Base-by-base conservation (phyloP, 2,113 vertebrate genomes). In the Himantopus leucocephalus region DNA sequence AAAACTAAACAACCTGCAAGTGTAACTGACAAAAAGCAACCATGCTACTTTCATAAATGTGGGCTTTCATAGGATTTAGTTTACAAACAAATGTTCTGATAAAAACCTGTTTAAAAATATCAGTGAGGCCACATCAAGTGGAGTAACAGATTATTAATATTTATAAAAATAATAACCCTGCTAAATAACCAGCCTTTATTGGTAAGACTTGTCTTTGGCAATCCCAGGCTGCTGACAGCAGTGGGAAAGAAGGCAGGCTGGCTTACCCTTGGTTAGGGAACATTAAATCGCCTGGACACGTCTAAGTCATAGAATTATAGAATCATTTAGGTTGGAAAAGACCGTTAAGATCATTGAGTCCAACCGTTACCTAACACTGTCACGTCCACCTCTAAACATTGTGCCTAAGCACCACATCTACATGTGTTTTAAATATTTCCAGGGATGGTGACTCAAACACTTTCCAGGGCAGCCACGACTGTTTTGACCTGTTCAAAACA, bases 341-440 rank as follows among this genome's bases (percentile, higher is more conserved):
- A 59, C 20, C 13, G 14, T 59, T 22, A n/a, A n/a, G 56, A n/a
- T n/a, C 32, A 58, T 22, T 12, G 10, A n/a, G 34, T n/a, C 56
- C 20, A 35, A 47, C 4, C 8, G 9, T 29, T 16, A 75, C 18
- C 73, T 32, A 35, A 29, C 13, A 35, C 26, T 37, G 34, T 15
- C 43, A 23, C 8, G 14, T 4, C 26, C 26, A 50, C 17, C 11
- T 5, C 23, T 37, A 26, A 62, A 62, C 24, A 62, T 14, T 19
- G 67, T 48, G 14, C 43, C 24, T 23, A 35, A 37, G 14, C n/a
- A 45, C 10, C 26, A 23, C 26, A 60, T 35, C 41, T 17, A 37
- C 11, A 10, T 0, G 1, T 47, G 8, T 30, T 47, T 47, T 48
- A 76, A 47, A 17, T 30, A 37, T 5, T 3, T 4, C 43, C 73